Evolutionary conservation across 2,888 invertebrate genomes (phyloP).

Genomic region (Lobophora halterata): DNA sequence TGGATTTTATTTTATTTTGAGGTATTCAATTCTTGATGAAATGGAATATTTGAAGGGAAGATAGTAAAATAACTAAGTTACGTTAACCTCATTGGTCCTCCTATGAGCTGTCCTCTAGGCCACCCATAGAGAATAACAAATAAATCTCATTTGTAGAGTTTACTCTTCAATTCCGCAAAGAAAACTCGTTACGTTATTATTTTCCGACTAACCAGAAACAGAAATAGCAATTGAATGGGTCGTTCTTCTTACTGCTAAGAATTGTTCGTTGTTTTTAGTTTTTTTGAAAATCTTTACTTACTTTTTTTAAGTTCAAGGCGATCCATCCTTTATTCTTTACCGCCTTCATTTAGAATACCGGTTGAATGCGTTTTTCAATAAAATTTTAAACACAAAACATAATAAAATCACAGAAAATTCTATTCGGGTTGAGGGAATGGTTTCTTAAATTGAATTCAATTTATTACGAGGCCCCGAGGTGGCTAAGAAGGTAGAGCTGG

Average conservation of each 20-base stretch:
- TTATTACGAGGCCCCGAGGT: slow-evolving; percentile 22
- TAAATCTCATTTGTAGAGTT: slow-evolving; percentile 40
- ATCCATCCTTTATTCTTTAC: too few relatives aligned
- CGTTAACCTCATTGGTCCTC: slow-evolving; percentile 42
- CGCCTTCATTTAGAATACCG: not conserved
- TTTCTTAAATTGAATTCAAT: slow-evolving; percentile 30
- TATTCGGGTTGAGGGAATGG: slow-evolving; percentile 20
- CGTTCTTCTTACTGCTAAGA: too few relatives aligned
- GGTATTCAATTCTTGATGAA: slow-evolving; percentile 2
- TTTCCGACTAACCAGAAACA: too few relatives aligned
- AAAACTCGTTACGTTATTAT: slow-evolving; percentile 39
- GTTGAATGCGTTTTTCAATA: too few relatives aligned
- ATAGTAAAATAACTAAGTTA: slow-evolving; percentile 28
- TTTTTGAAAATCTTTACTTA: too few relatives aligned
- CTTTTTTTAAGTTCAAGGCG: too few relatives aligned
- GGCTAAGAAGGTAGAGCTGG: too few relatives aligned
- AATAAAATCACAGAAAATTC: slow-evolving; percentile 11
- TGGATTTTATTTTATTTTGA: slow-evolving; percentile 11
- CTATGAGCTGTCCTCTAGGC: slow-evolving; percentile 36
- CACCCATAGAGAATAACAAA: slow-evolving; percentile 39
- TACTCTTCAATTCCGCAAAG: slow-evolving; percentile 36
- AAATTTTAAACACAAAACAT: slow-evolving; percentile 14
- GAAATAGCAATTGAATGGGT: too few relatives aligned
- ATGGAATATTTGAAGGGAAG: slow-evolving; percentile 1
- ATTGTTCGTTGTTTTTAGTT: too few relatives aligned